These are phyloP conservation scores for Patiria pectinifera DNA, from an alignment of 53 echinoderm and acorn worm species.

Conservation along the genomic window DNA sequence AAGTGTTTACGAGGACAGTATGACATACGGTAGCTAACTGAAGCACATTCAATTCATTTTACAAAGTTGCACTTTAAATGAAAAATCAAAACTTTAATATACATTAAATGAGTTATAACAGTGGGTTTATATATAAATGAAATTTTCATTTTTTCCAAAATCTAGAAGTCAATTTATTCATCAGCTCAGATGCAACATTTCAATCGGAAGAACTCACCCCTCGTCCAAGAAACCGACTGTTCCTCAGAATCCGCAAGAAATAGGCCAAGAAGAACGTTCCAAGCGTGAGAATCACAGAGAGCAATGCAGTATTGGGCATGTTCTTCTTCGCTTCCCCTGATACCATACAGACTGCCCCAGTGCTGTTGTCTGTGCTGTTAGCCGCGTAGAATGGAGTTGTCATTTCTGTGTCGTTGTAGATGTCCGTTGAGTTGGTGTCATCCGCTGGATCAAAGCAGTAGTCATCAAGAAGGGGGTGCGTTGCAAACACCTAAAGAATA, in stretches of 20 bases:
- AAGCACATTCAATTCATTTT: too few species aligned
- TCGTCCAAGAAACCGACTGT: slow-evolving; percentile 85
- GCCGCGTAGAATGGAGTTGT: neutral
- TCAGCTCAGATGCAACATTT: neutral
- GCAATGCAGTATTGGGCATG: slow-evolving; percentile 86
- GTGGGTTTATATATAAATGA: too few species aligned
- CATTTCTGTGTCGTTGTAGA: slow-evolving; percentile 15
- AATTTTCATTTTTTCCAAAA: too few species aligned
- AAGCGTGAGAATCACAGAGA: slow-evolving; percentile 86
- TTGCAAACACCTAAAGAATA: slow-evolving; percentile 70
- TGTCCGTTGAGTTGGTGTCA: slow-evolving; percentile 42
- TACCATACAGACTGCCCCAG: neutral
- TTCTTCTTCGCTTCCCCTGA: neutral
- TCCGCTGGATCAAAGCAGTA: slow-evolving; percentile 70
- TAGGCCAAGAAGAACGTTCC: slow-evolving; percentile 95
- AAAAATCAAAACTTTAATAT: too few species aligned
- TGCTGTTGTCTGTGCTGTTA: neutral
- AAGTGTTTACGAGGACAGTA: too few species aligned
- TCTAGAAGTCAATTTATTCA: neutral
- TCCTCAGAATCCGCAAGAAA: slow-evolving; percentile 83
- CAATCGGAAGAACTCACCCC: slow-evolving; percentile 72
- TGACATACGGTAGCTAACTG: too few species aligned
- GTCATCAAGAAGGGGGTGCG: slow-evolving; percentile 76
- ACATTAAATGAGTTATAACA: too few species aligned
- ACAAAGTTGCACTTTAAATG: too few species aligned